A percentile compares a stretch with the other conserved stretches of the same genome.
phyloP scores from a whole-genome alignment of 2,113 vertebrate species.

The Caranx melampygus region DNA sequence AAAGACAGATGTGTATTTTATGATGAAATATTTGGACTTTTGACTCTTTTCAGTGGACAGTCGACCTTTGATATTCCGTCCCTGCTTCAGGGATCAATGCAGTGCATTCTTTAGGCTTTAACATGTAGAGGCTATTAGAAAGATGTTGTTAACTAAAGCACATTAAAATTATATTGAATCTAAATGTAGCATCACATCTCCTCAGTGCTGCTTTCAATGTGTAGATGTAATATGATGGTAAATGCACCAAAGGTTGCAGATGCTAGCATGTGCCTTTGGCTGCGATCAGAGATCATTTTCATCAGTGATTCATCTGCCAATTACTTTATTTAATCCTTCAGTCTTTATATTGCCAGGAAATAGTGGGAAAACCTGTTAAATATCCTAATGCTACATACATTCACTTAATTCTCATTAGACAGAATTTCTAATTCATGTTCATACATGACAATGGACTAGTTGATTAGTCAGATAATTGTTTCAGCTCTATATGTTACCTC shows the following conservation, averaged over 20 bases:
- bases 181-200: not conserved
- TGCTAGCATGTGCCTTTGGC: not conserved
- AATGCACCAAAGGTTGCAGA: not conserved
- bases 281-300: not conserved
- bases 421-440: not conserved
- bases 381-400: not conserved
- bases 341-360: too few relatives aligned
- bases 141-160: not conserved
- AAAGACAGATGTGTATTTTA: not conserved
- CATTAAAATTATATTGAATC: not conserved
- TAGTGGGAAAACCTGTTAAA: not conserved
- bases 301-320: not conserved
- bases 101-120: not conserved
- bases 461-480: not conserved
- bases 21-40: slow-evolving; percentile 29
- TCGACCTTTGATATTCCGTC: slow-evolving; percentile 1
- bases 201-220: not conserved
- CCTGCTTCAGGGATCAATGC: not conserved
- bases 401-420: not conserved
- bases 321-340: not conserved
- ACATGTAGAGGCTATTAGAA: too few relatives aligned
- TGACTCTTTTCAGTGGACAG: slow-evolving; percentile 3
- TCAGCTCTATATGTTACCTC: too few relatives aligned
- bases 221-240: not conserved
- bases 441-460: not conserved